phyloP scores from a whole-genome alignment of 2,797 vertebrate species.

The Fistularia tabacaria region DNA sequence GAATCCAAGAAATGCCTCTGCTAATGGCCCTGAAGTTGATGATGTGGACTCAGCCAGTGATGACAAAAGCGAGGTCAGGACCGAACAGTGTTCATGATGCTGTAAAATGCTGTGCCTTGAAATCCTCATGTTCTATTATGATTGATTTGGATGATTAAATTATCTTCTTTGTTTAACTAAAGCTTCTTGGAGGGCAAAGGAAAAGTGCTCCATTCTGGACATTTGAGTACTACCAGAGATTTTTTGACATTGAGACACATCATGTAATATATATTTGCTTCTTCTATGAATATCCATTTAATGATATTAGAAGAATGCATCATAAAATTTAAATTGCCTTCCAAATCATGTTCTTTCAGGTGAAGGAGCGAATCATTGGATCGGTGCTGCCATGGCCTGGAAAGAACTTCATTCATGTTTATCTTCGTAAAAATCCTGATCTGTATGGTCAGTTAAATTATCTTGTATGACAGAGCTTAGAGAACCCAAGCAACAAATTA shows the following conservation, averaged over 20 bases:
- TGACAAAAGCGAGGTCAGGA: conserved; percentile 84
- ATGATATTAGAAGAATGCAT: background rate
- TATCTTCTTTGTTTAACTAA: background rate
- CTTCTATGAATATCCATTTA: background rate
- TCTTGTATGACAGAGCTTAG: background rate
- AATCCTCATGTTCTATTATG: background rate
- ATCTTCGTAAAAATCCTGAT: conserved; percentile 92
- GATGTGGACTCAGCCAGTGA: conserved; percentile 79
- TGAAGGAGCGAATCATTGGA: conserved; percentile 91
- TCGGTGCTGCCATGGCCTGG: conserved; percentile 90
- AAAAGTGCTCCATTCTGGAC: conserved; percentile 93
- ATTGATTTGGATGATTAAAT: too few relatives aligned
- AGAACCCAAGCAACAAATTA: background rate
- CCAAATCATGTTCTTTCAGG: conserved; percentile 66
- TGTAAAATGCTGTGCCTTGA: background rate
- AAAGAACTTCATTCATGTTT: conserved; percentile 90
- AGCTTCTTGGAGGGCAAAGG: conserved; percentile 90
- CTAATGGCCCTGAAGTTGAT: conserved; percentile 63
- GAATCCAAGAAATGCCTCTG: conserved; percentile 58
- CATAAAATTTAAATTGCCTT: background rate
- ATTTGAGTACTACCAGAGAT: conserved; percentile 94
- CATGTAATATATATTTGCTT: conserved; percentile 74
- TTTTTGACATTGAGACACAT: conserved; percentile 92
- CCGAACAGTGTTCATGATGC: background rate
- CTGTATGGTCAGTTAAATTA: conserved; percentile 82